Evolutionary conservation across 1,140 invertebrate species (phyloP).

Genomic region (Drosophila miranda): DNA sequence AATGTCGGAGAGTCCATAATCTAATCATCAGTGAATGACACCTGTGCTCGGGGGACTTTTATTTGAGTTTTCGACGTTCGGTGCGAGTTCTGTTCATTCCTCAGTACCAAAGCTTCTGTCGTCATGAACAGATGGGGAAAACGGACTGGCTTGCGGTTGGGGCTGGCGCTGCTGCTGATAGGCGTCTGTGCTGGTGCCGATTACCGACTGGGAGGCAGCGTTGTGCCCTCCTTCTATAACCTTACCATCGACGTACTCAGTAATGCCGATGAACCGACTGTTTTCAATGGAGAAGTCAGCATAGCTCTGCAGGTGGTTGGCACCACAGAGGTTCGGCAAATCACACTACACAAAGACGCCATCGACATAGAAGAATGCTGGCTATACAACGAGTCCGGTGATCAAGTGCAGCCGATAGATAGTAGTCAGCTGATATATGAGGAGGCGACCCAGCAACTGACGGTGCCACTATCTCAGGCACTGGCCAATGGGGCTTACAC

Average conservation of each 20-base stretch:
- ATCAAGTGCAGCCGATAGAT: constrained; percentile 26
- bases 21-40: constrained; percentile 40
- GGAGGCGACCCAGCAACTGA: constrained; percentile 54
- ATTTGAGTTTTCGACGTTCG: constrained; percentile 10
- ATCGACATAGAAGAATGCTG: constrained; percentile 36
- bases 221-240: constrained; percentile 85
- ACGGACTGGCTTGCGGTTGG: constrained; percentile 11
- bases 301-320: constrained; percentile 82
- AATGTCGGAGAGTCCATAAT: constrained; percentile 21
- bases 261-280: constrained; percentile 81
- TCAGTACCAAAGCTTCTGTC: constrained; percentile 41
- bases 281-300: constrained; percentile 84
- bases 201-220: constrained; percentile 51
- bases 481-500: constrained; percentile 33
- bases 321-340: constrained; percentile 61
- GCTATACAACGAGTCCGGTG: constrained; percentile 34
- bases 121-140: constrained; percentile 36
- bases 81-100: not conserved
- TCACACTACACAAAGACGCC: constrained; percentile 86
- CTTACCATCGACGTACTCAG: constrained; percentile 84
- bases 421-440: constrained; percentile 29
- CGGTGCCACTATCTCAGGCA: constrained; percentile 30
- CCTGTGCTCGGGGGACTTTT: constrained; percentile 35
- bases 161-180: constrained; percentile 19
- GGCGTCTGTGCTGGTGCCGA: constrained; percentile 10